These are phyloP conservation scores for Hoplodrina ambigua DNA, from an alignment of 2,888 invertebrate genomes.

Conservation along the genomic window DNA sequence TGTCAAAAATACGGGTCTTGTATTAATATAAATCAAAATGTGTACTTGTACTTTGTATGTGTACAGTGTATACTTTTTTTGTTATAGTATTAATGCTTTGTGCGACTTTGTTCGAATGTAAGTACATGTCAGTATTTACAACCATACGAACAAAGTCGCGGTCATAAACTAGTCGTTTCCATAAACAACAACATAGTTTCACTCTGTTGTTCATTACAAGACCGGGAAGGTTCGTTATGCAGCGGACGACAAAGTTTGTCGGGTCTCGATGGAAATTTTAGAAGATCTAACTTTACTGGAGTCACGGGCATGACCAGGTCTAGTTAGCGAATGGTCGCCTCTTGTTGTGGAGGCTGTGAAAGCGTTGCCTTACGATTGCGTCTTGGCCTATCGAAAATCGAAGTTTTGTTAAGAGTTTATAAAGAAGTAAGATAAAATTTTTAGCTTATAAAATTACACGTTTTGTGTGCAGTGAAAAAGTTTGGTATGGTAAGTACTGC, in stretches of 20 bases:
- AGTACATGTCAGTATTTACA: too few species aligned
- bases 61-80: too few species aligned
- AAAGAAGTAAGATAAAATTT: slow-evolving; percentile 1
- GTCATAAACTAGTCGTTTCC: background rate
- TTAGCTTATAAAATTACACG: background rate
- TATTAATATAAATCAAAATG: too few species aligned
- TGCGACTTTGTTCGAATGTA: too few species aligned
- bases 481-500: background rate
- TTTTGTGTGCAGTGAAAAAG: background rate
- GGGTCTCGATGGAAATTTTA: slow-evolving; percentile 67
- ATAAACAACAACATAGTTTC: slow-evolving; percentile 46
- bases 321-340: slow-evolving; percentile 54
- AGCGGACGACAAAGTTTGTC: slow-evolving; percentile 69
- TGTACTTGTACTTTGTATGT: too few species aligned
- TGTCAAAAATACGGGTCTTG: too few species aligned
- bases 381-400: slow-evolving; percentile 15
- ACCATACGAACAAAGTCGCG: background rate
- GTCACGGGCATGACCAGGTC: slow-evolving; percentile 49
- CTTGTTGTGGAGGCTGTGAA: slow-evolving; percentile 41
- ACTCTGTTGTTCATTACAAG: slow-evolving; percentile 43
- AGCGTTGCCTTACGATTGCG: slow-evolving; percentile 30
- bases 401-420: slow-evolving; percentile 30
- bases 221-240: slow-evolving; percentile 74
- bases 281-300: slow-evolving; percentile 64
- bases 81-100: too few species aligned